Conservation (phyloP, 2,113 vertebrate species). For the Callipepla californica region DNA sequence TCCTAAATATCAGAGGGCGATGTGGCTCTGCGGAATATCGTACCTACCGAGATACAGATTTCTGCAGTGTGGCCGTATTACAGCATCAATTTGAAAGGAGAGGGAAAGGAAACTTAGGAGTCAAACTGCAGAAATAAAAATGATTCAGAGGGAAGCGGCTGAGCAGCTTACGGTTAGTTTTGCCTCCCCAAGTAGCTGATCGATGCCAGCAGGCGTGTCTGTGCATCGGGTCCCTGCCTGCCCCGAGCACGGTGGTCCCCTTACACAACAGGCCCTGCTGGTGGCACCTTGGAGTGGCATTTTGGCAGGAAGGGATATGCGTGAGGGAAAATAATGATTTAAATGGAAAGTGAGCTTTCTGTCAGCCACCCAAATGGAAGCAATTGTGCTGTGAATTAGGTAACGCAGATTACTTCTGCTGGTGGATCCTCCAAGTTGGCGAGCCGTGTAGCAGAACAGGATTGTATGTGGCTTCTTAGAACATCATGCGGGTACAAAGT, state of each 20-base stretch:
- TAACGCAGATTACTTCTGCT: background rate
- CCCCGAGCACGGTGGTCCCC: background rate
- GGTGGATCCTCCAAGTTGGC: background rate
- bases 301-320: background rate
- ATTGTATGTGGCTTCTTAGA: background rate
- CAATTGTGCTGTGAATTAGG: background rate
- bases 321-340: background rate
- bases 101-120: background rate
- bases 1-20: slow-evolving; percentile 13
- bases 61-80: background rate
- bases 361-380: slow-evolving; percentile 18
- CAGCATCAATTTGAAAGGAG: background rate
- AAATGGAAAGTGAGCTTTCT: background rate
- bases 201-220: background rate
- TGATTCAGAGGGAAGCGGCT: background rate
- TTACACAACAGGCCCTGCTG: background rate
- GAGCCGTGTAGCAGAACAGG: fast-evolving
- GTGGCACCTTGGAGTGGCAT: slow-evolving; percentile 17
- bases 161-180: background rate
- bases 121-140: background rate
- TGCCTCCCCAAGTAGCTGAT: background rate
- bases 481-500: fast-evolving
- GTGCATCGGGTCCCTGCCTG: background rate
- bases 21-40: background rate
- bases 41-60: background rate